A percentile compares a stretch with the other conserved stretches of the same genome.
Evolutionary conservation across 2,888 invertebrate species (phyloP).

Genomic region (Spodoptera littoralis): DNA sequence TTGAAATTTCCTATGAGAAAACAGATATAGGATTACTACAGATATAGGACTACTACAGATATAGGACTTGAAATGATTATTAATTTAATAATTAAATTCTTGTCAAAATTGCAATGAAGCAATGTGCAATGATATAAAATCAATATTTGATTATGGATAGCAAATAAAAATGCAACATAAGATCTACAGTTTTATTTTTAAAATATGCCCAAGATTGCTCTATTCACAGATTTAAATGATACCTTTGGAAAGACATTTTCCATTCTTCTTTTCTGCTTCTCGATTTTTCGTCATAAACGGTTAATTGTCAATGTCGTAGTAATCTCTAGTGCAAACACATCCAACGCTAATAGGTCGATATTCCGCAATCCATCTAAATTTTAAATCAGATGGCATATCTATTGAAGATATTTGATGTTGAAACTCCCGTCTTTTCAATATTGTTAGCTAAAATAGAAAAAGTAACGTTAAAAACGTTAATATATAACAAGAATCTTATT

Average conservation of each 20-base stretch:
- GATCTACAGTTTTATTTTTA: constrained; percentile 31
- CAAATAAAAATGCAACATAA: constrained; percentile 23
- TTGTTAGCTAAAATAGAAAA: constrained; percentile 70
- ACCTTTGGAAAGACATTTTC: constrained; percentile 32
- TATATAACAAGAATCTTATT: too few species aligned
- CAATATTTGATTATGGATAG: not conserved
- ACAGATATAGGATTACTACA: too few species aligned
- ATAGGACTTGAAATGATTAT: too few species aligned
- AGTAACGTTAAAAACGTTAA: not conserved
- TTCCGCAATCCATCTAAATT: constrained; percentile 68
- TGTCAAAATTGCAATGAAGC: too few species aligned
- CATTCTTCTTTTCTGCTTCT: constrained; percentile 18
- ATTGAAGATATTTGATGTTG: constrained; percentile 29
- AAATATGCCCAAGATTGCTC: constrained; percentile 10
- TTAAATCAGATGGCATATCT: constrained; percentile 67
- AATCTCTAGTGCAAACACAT: constrained; percentile 72
- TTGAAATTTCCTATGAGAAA: too few species aligned
- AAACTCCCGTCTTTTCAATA: constrained; percentile 65
- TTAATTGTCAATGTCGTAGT: constrained; percentile 39
- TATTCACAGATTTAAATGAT: constrained; percentile 30
- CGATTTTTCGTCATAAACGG: constrained; percentile 3
- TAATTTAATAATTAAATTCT: too few species aligned
- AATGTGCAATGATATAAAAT: not conserved
- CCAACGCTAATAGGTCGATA: constrained; percentile 71
- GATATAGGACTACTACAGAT: too few species aligned